Conservation (phyloP, 2,797 vertebrate genomes). For the Dryobates pubescens region DNA sequence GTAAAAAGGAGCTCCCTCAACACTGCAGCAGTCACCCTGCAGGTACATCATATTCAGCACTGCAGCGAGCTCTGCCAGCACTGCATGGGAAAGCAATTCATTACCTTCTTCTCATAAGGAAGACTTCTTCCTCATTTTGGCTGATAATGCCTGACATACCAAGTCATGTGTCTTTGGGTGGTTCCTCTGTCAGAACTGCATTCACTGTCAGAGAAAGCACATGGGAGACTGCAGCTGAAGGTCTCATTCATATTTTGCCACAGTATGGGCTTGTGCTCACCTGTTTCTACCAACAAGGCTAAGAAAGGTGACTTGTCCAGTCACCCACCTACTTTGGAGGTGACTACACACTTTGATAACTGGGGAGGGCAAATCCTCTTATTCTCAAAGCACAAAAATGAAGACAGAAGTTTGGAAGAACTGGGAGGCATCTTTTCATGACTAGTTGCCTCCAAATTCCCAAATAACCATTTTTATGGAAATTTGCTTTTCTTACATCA, state of each 20-base stretch:
- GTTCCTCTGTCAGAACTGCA: neutral
- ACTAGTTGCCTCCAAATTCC: neutral
- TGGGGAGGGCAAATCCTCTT: neutral
- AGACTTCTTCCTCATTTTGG: neutral
- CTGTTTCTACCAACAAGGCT: too few relatives aligned
- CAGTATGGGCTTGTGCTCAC: fast-evolving
- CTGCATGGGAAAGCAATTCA: neutral
- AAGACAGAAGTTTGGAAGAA: neutral
- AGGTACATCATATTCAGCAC: fast-evolving
- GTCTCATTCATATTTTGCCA: neutral
- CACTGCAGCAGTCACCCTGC: too few relatives aligned
- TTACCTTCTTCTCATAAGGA: neutral
- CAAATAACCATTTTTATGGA: neutral
- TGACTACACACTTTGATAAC: neutral
- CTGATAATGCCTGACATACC: neutral
- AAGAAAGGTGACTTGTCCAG: neutral
- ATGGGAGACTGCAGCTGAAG: fast-evolving
- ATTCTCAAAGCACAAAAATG: neutral
- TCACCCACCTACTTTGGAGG: neutral
- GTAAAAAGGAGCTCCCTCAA: neutral
- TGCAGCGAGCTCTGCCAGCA: neutral
- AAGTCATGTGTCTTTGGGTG: neutral
- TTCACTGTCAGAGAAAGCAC: neutral
- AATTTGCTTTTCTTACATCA: neutral
- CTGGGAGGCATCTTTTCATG: neutral